Conservation (phyloP, 2,797 vertebrate species). For the Gambusia yucatana region DNA sequence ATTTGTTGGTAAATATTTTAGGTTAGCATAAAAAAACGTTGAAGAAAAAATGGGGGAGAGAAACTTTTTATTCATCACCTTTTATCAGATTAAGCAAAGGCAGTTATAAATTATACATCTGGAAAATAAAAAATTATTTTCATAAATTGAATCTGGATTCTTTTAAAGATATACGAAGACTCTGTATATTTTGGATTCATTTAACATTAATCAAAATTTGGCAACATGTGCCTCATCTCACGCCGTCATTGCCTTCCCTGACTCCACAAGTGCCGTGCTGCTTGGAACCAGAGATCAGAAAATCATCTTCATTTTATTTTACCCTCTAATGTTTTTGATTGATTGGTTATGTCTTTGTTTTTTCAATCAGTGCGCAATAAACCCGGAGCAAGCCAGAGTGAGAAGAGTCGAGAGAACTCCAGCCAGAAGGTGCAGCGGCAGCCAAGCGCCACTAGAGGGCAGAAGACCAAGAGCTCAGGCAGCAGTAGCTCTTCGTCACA, state of each 20-base stretch:
- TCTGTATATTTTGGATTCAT: neutral
- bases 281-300: neutral
- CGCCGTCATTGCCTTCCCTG: neutral
- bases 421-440: conserved; percentile 90
- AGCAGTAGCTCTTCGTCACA: conserved; percentile 85
- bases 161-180: neutral
- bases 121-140: neutral
- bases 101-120: neutral
- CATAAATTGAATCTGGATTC: neutral
- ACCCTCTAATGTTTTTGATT: neutral
- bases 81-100: neutral
- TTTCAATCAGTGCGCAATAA: conserved; percentile 86
- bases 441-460: conserved; percentile 87
- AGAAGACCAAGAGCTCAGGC: conserved; percentile 90
- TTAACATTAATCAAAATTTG: neutral
- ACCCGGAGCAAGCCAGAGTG: conserved; percentile 72
- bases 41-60: no score
- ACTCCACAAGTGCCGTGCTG: neutral
- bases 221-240: no score
- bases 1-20: no score
- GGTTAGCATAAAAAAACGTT: no score
- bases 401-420: conserved; percentile 86
- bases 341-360: conserved; percentile 26
- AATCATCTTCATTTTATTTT: neutral
- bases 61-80: neutral